Conservation (phyloP, 2,797 vertebrate genomes). For the Xiphophorus birchmanni region DNA sequence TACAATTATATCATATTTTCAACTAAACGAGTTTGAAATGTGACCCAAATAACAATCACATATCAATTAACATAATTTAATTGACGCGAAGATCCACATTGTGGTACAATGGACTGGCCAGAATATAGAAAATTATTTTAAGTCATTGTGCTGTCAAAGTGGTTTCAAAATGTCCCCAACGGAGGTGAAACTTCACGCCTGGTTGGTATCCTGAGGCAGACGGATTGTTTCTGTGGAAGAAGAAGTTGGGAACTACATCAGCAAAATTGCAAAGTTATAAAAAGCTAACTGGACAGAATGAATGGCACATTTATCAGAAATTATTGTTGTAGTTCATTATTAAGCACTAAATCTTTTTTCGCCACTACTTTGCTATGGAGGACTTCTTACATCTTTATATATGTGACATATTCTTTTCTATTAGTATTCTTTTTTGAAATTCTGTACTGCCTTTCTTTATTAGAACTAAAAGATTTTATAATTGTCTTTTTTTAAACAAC, state of each 20-base stretch:
- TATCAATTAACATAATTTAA: not conserved
- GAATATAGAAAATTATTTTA: not conserved
- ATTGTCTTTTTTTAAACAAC: not conserved
- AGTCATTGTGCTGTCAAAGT: not conserved
- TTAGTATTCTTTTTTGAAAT: not conserved
- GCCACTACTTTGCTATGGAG: not conserved
- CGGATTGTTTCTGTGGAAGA: not conserved
- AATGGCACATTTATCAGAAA: not conserved
- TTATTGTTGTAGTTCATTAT: not conserved
- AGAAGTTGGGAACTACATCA: not conserved
- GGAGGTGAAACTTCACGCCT: not conserved
- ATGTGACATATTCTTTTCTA: not conserved
- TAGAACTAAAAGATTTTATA: not conserved
- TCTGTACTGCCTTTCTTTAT: not conserved
- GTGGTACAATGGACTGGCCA: not conserved
- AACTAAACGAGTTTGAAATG: not conserved
- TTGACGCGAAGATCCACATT: not conserved
- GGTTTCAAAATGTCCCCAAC: not conserved
- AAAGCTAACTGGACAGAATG: not conserved
- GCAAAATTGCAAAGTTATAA: not conserved
- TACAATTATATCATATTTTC: not conserved
- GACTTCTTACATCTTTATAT: not conserved
- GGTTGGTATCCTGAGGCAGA: not conserved
- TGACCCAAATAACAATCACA: not conserved
- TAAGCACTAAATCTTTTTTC: not conserved